phyloP scores from a whole-genome alignment of 2,888 invertebrate species.

The Scaptomyza parva region DNA sequence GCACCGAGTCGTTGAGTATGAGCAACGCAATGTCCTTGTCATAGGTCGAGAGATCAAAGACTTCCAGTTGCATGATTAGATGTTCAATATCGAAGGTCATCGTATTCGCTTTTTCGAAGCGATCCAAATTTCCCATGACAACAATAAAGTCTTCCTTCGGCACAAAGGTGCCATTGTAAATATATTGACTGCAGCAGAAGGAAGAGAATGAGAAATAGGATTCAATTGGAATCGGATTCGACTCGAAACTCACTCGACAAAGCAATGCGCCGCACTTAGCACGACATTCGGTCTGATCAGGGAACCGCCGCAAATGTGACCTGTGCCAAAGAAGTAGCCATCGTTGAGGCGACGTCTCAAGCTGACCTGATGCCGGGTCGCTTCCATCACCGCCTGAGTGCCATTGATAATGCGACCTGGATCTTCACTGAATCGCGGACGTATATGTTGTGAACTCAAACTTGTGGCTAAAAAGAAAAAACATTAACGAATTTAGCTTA shows the following conservation, averaged over 20 bases:
- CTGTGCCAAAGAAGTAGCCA: conserved; percentile 78
- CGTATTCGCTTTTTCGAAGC: conserved; percentile 71
- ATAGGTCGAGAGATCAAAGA: conserved; percentile 68
- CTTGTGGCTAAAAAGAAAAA: conserved; percentile 1
- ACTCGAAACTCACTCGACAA: conserved; percentile 76
- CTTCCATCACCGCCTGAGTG: conserved; percentile 60
- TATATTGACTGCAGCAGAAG: conserved; percentile 44
- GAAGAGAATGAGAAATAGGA: neutral
- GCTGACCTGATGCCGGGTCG: conserved; percentile 81
- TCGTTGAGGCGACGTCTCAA: conserved; percentile 71
- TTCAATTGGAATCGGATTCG: neutral
- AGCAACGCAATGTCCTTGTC: conserved; percentile 80
- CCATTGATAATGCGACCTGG: conserved; percentile 78
- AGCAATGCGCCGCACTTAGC: conserved; percentile 82
- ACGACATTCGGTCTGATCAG: conserved; percentile 74
- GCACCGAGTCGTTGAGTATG: conserved; percentile 73
- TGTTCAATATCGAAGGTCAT: conserved; percentile 68
- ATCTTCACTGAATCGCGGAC: conserved; percentile 54
- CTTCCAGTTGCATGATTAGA: conserved; percentile 54
- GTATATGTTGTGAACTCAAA: conserved; percentile 22
- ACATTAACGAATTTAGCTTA: too few species aligned
- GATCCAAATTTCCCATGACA: conserved; percentile 83
- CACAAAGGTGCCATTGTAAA: conserved; percentile 64
- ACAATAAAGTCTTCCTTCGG: conserved; percentile 68
- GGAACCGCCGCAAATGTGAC: conserved; percentile 82